phyloP scores from a whole-genome alignment of 1,140 invertebrate species.

The Gryon sp. region DNA sequence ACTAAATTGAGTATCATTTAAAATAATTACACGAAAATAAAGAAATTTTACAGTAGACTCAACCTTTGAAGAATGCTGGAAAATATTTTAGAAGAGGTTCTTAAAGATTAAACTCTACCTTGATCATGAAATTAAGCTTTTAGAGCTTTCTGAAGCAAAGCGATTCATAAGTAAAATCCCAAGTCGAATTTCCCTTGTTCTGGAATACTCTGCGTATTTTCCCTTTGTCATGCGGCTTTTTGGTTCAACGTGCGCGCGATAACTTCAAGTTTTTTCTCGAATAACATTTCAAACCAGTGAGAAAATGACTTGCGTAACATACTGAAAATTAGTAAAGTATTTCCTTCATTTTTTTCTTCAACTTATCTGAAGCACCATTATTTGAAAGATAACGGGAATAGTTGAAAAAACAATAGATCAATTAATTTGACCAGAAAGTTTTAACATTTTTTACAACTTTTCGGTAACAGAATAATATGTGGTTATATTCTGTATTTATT shows the following conservation, averaged over 20 bases:
- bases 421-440: no score
- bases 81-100: constrained; percentile 31
- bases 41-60: background rate
- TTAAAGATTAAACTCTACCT: constrained; percentile 49
- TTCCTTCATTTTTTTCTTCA: constrained; percentile 6
- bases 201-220: constrained; percentile 54
- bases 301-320: constrained; percentile 30
- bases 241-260: constrained; percentile 30
- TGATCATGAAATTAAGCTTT: constrained; percentile 62
- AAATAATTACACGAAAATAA: constrained; percentile 28
- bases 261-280: constrained; percentile 38
- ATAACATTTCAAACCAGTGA: constrained; percentile 36
- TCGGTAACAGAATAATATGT: no score
- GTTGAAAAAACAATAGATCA: no score
- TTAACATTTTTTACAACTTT: no score
- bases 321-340: constrained; percentile 11
- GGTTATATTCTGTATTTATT: no score
- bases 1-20: background rate
- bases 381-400: no score
- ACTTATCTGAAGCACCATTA: no score
- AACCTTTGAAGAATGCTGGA: background rate
- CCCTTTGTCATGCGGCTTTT: constrained; percentile 47
- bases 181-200: constrained; percentile 52
- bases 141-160: constrained; percentile 47
- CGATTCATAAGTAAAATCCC: constrained; percentile 54